Evolutionary conservation across 1,140 invertebrate species (phyloP), one percentile per base, ranked within the genome.

Genomic region (Drosophila sp.): DNA sequence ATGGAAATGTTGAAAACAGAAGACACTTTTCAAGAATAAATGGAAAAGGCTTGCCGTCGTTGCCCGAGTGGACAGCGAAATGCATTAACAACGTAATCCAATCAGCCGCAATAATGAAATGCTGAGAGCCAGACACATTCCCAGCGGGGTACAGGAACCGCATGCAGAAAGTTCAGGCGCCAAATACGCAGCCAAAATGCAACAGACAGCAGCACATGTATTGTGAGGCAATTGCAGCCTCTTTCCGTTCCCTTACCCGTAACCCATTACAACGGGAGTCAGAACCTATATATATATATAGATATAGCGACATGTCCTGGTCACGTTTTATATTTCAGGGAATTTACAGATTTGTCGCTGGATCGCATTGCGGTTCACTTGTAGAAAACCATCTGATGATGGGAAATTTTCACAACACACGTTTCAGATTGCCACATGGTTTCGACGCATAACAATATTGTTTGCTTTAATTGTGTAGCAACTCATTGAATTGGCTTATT

Each of bases 281-380:
- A 21, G 21, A 21, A 21, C 21, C 11, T 6, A 27, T 7, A 14
- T 11, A 18, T n/a, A 27, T 11, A 5, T 13, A 56, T 11, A 40
- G 4, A 21, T 48, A 6, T 9, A 48, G 27, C 3, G 27, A 11
- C 18, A n/a, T 21, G 21, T 16, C 59, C 14, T 57, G 65, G 72
- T 74, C 72, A 74, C 72, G 72, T 74, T 74, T 74, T 70, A 74
- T 54, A 74, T 74, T 73, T 70, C 72, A 74, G 50, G 51, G 57
- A 50, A 48, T 74, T 62, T 58, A 32, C 64, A 73, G 64, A 69
- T 69, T 72, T 53, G 54, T 27, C 63, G 57, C 71, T 27, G 46
- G 48, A 38, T 58, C 41, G 40, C 71, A 73, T 43, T 69, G 64
- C 63, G 51, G 62, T 7, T 11, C 7, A 2, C 9, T 38, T 4